phyloP scores from a whole-genome alignment of 1,140 invertebrate genomes.

The Phymorhynchus buccinoides region DNA sequence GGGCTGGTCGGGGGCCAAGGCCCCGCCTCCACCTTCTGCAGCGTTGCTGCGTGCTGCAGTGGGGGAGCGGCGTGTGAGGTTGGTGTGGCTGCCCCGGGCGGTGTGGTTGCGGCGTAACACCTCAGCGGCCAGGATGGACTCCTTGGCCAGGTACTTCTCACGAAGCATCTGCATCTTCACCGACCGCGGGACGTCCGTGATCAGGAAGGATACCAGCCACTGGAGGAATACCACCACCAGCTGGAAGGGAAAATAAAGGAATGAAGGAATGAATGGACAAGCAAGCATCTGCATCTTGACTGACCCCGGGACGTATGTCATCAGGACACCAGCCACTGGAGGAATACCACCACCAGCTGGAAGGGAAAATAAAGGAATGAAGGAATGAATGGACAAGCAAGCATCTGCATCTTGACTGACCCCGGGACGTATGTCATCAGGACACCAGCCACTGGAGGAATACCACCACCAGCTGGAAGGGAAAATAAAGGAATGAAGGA shows the following conservation, averaged over 20 bases:
- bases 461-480: conserved; percentile 85
- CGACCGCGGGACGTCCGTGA: conserved; percentile 87
- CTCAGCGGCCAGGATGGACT: conserved; percentile 85
- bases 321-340: conserved; percentile 87
- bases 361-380: conserved; percentile 67
- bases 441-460: conserved; percentile 87
- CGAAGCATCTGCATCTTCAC: conserved; percentile 85
- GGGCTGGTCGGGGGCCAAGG: background rate
- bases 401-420: conserved; percentile 83
- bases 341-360: conserved; percentile 87
- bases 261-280: conserved; percentile 7
- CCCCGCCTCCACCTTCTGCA: background rate
- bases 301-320: conserved; percentile 87
- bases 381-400: conserved; percentile 65
- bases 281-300: conserved; percentile 83
- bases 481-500: conserved; percentile 54
- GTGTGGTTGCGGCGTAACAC: conserved; percentile 3
- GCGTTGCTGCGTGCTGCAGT: background rate
- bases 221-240: conserved; percentile 88
- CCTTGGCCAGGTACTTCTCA: conserved; percentile 90
- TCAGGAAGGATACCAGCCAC: conserved; percentile 87
- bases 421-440: conserved; percentile 89
- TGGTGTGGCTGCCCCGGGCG: background rate
- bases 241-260: conserved; percentile 75
- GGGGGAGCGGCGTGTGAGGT: background rate